Percentiles rank a stretch among this genome's conserved stretches.
These are phyloP conservation scores for Spea bombifrons DNA, from an alignment of 2,113 vertebrate species.

Conservation along the genomic window DNA sequence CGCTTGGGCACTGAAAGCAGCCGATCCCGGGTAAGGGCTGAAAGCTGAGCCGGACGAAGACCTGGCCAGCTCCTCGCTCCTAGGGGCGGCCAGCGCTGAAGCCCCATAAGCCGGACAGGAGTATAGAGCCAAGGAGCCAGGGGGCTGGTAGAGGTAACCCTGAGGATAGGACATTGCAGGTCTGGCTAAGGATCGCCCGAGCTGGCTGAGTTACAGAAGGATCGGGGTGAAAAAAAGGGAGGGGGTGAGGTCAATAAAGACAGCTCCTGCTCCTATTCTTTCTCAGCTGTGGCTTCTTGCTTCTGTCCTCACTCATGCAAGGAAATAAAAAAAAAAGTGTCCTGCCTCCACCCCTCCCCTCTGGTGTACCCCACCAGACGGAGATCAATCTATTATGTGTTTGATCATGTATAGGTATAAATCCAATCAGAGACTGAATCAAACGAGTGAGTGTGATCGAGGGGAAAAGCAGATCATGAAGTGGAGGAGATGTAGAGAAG, in stretches of 20 bases:
- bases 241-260: slow-evolving; percentile 39
- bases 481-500: slow-evolving; percentile 9
- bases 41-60: slow-evolving; percentile 95
- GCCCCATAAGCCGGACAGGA: slow-evolving; percentile 93
- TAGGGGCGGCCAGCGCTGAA: slow-evolving; percentile 86
- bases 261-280: slow-evolving; percentile 25
- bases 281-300: slow-evolving; percentile 38
- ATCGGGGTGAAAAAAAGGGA: slow-evolving; percentile 34
- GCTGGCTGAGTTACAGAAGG: slow-evolving; percentile 29
- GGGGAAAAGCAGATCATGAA: slow-evolving; percentile 38
- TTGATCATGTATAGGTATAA: slow-evolving; percentile 35
- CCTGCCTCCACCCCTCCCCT: slow-evolving; percentile 43
- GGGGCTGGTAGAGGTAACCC: slow-evolving; percentile 99
- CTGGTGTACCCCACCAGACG: slow-evolving; percentile 18
- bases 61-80: slow-evolving; percentile 88
- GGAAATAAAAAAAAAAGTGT: slow-evolving; percentile 45
- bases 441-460: slow-evolving; percentile 40
- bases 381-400: slow-evolving; percentile 21
- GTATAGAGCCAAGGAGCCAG: slow-evolving; percentile 95
- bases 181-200: slow-evolving; percentile 13
- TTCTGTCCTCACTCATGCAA: slow-evolving; percentile 42
- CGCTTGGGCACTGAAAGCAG: slow-evolving; percentile 85
- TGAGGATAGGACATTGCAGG: slow-evolving; percentile 97
- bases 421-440: slow-evolving; percentile 31
- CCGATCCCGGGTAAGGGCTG: slow-evolving; percentile 94